Conservation (phyloP, 2,888 invertebrate species). For the Tachina grossa region DNA sequence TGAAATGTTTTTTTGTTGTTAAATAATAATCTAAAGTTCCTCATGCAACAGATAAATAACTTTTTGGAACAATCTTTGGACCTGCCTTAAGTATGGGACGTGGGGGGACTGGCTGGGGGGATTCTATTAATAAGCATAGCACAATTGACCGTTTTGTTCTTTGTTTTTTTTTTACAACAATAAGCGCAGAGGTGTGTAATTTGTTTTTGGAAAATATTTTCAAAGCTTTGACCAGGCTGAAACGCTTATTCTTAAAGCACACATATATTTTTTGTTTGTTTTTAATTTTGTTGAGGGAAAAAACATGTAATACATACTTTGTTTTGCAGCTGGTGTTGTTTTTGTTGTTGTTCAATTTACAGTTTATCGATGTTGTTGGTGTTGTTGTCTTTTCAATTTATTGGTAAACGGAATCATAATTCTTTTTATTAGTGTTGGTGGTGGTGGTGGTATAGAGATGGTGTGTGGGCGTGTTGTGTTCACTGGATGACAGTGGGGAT, state of each 20-base stretch:
- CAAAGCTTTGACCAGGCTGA: slow-evolving; percentile 41
- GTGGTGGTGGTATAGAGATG: slow-evolving; percentile 71
- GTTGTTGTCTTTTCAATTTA: slow-evolving; percentile 68
- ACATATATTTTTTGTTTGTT: slow-evolving; percentile 28
- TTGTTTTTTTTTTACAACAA: slow-evolving; percentile 62
- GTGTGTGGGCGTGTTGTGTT: slow-evolving; percentile 76
- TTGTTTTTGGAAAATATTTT: slow-evolving; percentile 25
- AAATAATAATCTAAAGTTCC: background rate
- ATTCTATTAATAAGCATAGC: slow-evolving; percentile 74
- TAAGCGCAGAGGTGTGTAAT: slow-evolving; percentile 60
- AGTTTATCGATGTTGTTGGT: slow-evolving; percentile 70
- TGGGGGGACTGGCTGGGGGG: background rate
- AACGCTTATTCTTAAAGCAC: slow-evolving; percentile 67
- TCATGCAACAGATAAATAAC: too few species aligned
- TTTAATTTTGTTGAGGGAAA: slow-evolving; percentile 67
- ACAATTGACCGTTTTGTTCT: slow-evolving; percentile 79
- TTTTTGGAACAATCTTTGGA: background rate
- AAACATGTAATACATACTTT: slow-evolving; percentile 74
- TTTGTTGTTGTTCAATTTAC: slow-evolving; percentile 57
- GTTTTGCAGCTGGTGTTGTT: slow-evolving; percentile 67
- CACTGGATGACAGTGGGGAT: slow-evolving; percentile 71
- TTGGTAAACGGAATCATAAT: slow-evolving; percentile 82
- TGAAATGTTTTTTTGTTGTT: background rate
- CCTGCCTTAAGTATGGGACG: background rate
- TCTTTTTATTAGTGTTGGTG: slow-evolving; percentile 75